These are phyloP conservation scores for Scarus forsteni DNA, from an alignment of 2,797 vertebrate genomes.

Conservation along the genomic window DNA sequence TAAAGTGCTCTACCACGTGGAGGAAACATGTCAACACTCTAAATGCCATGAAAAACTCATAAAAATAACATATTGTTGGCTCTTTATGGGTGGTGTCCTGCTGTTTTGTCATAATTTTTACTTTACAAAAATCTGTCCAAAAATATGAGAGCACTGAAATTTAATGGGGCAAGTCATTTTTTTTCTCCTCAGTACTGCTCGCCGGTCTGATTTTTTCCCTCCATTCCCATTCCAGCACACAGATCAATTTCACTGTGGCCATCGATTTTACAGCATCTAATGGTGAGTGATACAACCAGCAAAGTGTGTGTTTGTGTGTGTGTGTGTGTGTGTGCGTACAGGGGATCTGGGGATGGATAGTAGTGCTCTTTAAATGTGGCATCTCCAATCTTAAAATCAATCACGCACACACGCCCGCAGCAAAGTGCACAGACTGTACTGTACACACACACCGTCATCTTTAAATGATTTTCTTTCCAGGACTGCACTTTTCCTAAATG, in stretches of 20 bases:
- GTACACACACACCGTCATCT: slow-evolving; percentile 19
- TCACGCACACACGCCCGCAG: slow-evolving; percentile 27
- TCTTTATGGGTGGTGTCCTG: neutral
- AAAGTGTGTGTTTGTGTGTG: slow-evolving; percentile 29
- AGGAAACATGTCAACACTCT: no score
- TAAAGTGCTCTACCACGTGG: no score
- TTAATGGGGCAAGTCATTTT: slow-evolving; percentile 37
- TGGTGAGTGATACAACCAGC: slow-evolving; percentile 86
- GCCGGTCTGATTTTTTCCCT: slow-evolving; percentile 52
- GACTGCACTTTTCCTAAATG: slow-evolving; percentile 16
- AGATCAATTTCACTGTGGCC: slow-evolving; percentile 98
- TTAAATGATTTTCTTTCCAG: slow-evolving; percentile 16
- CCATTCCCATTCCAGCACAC: slow-evolving; percentile 84
- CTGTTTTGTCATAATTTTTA: neutral
- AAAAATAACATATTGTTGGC: neutral
- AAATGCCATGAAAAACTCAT: neutral
- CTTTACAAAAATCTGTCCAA: neutral
- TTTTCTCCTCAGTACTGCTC: slow-evolving; percentile 9
- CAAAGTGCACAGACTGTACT: neutral
- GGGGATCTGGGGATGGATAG: slow-evolving; percentile 31
- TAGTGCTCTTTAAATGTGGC: slow-evolving; percentile 49
- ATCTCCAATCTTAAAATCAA: slow-evolving; percentile 51
- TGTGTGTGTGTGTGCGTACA: neutral
- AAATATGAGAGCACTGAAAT: slow-evolving; percentile 9
- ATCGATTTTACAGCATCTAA: slow-evolving; percentile 98